Base-by-base conservation (phyloP, 2,888 invertebrate species). In the Bellardia bayeri region DNA sequence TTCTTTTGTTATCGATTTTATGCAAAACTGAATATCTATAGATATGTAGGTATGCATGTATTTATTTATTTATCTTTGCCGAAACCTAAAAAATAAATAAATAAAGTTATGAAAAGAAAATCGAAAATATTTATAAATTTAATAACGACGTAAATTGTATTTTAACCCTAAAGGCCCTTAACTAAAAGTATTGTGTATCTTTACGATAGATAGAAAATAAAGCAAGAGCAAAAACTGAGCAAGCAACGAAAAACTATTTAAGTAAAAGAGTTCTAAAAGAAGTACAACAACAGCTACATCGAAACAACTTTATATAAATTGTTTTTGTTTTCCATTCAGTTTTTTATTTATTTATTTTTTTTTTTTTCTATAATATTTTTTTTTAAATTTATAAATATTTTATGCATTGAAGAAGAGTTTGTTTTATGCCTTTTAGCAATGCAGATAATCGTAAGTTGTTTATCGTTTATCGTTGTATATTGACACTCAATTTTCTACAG, bases 401-500 rank as follows among this genome's bases (percentile, higher is more conserved):
- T 56, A 30, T 71, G 54, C 42, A 76, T 64, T 56, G 49, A 69
- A 58, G n/a, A 23, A 37, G 16, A 79, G 23, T 45, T 33, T 66
- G 16, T 81, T 85, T 51, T 64, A 56, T 85, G 63, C 56, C 85
- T 71, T 40, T 58, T 40, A 64, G 85, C 85, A 71, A 75, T 85
- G 85, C 85, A 81, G 85, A 85, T 85, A 85, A 76, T 85, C 81
- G 75, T 56, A 64, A 81, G 75, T 85, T 84, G 68, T 76, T 85
- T 82, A 76, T 82, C 76, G 85, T 85, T 85, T 81, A 81, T 81
- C 49, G 81, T 81, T 75, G 49, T 76, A 63, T 81, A 85, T 85
- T 85, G 81, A 81, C 81, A 85, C 76, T 82, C 81, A 76, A 85
- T 81, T 80, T 81, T 71, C 81, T 76, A 14, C 23, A 72, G 71